Conservation (phyloP, 2,113 vertebrate species). For the Nansenia antarctica region DNA sequence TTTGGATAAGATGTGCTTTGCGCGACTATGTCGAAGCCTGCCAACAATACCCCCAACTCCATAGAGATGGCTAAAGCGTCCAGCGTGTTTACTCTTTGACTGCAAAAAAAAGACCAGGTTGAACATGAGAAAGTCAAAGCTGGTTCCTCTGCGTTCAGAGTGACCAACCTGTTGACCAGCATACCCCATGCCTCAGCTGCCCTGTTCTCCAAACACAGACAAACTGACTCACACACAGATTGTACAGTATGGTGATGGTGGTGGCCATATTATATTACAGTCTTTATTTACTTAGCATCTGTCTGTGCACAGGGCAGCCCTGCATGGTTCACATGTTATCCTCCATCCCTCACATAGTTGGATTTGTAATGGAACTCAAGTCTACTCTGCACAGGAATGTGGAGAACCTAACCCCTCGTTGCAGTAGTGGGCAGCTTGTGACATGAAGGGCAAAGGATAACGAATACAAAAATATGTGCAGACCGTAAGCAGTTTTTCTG, state of each 20-base stretch:
- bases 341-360: slow-evolving; percentile 18
- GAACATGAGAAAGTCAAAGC: neutral
- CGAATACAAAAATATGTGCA: neutral
- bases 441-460: neutral
- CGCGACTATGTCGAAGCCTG: slow-evolving; percentile 8
- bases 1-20: slow-evolving; percentile 17
- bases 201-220: neutral
- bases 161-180: neutral
- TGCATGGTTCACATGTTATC: slow-evolving; percentile 27
- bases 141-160: neutral
- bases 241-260: neutral
- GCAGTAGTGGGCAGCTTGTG: neutral
- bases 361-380: slow-evolving; percentile 20
- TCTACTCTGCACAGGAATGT: slow-evolving; percentile 4
- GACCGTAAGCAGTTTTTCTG: slow-evolving; percentile 5
- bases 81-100: neutral
- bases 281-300: slow-evolving; percentile 5
- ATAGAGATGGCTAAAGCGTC: neutral
- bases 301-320: neutral
- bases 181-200: neutral
- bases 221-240: neutral
- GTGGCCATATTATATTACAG: neutral
- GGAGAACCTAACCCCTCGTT: neutral
- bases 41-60: neutral
- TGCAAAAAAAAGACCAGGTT: neutral